phyloP scores from a whole-genome alignment of 2,888 invertebrate genomes.

The Dugesia japonica region DNA sequence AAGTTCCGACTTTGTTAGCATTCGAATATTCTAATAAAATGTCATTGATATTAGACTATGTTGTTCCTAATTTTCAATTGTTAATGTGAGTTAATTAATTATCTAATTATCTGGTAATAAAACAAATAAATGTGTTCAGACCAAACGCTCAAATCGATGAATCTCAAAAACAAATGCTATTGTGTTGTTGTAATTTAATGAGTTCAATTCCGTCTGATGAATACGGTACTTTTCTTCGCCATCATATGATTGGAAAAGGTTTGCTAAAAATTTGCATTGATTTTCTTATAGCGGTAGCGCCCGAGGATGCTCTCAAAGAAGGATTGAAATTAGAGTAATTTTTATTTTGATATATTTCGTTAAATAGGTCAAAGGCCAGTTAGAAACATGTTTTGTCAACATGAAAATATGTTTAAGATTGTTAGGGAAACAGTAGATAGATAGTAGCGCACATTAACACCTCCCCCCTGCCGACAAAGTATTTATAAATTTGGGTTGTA shows the following conservation, averaged over 20 bases:
- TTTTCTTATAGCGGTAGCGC: not conserved
- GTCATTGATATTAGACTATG: not conserved
- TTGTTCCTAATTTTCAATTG: not conserved
- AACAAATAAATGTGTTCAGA: no score
- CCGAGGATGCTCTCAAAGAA: not conserved
- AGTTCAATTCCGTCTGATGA: not conserved
- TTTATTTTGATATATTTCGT: not conserved
- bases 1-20: not conserved
- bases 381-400: no score
- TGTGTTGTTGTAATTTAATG: constrained; percentile 20
- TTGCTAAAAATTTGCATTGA: constrained; percentile 1
- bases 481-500: no score
- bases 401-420: no score
- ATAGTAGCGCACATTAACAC: no score
- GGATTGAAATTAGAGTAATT: not conserved
- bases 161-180: not conserved
- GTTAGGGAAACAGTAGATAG: no score
- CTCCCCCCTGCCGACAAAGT: no score
- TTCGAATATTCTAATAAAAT: not conserved
- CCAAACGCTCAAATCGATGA: not conserved
- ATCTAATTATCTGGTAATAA: no score
- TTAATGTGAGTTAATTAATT: not conserved
- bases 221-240: not conserved
- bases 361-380: no score
- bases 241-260: constrained; percentile 7